Evolutionary conservation across 2,888 invertebrate genomes (phyloP).

Genomic region (Drosophila suboccidentalis): DNA sequence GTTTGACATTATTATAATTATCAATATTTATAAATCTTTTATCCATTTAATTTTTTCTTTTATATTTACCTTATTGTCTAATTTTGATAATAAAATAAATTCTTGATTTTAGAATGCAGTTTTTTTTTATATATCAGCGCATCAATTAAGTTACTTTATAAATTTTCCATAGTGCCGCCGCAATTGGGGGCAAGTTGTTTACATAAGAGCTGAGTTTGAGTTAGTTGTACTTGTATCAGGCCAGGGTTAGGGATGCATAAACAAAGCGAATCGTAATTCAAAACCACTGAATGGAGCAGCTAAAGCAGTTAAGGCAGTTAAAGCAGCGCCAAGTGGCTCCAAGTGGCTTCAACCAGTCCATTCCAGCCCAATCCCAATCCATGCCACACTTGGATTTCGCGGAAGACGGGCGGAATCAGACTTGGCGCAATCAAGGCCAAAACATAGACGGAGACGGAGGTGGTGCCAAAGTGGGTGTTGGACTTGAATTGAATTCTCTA

Average conservation of each 20-base stretch:
- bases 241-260: slow-evolving; percentile 36
- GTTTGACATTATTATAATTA: too few relatives aligned
- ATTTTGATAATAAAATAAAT: not conserved
- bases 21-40: too few relatives aligned
- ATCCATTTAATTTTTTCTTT: too few relatives aligned
- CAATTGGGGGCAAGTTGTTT: slow-evolving; percentile 40
- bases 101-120: not conserved
- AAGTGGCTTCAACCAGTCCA: slow-evolving; percentile 47
- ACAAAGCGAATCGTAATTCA: slow-evolving; percentile 43
- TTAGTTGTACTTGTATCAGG: slow-evolving; percentile 9
- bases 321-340: slow-evolving; percentile 41
- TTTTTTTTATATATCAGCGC: not conserved
- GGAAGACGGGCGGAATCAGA: slow-evolving; percentile 23
- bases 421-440: slow-evolving; percentile 44
- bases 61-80: not conserved
- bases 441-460: not conserved
- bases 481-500: slow-evolving; percentile 29
- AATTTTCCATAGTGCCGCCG: slow-evolving; percentile 44
- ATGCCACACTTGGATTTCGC: slow-evolving; percentile 29
- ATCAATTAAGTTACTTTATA: not conserved
- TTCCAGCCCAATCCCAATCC: slow-evolving; percentile 18
- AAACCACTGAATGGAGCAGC: slow-evolving; percentile 36
- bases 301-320: slow-evolving; percentile 16
- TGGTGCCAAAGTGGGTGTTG: slow-evolving; percentile 3
- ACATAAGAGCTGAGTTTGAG: slow-evolving; percentile 43